Percentiles rank a stretch among this genome's conserved stretches.
phyloP scores from a whole-genome alignment of 1,140 invertebrate species.

The Sinella curviseta region DNA sequence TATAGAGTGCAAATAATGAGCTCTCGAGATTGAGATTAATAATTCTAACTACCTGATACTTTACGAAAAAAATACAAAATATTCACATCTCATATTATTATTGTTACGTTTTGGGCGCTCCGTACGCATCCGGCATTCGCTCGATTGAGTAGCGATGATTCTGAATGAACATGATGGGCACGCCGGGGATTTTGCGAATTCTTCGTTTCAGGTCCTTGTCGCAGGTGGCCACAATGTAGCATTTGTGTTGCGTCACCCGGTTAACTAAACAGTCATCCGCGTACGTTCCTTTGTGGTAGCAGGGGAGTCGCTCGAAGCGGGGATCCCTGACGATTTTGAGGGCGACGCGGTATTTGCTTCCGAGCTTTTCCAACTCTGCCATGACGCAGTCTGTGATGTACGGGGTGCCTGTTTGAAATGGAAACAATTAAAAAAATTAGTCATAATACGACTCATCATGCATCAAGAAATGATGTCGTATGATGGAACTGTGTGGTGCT shows the following conservation, averaged over 20 bases:
- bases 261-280: slow-evolving; percentile 98
- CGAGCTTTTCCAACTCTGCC: slow-evolving; percentile 97
- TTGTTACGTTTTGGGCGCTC: slow-evolving; percentile 65
- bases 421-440: not conserved
- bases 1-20: too few relatives aligned
- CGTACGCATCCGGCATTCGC: slow-evolving; percentile 97
- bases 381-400: slow-evolving; percentile 98
- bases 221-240: slow-evolving; percentile 99
- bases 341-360: slow-evolving; percentile 91
- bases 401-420: slow-evolving; percentile 68
- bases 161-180: slow-evolving; percentile 96
- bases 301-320: slow-evolving; percentile 87
- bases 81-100: not conserved
- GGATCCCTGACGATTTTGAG: slow-evolving; percentile 94
- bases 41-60: not conserved
- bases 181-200: slow-evolving; percentile 96
- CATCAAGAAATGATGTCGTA: not conserved
- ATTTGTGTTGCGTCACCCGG: slow-evolving; percentile 95
- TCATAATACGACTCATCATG: not conserved
- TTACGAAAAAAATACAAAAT: not conserved
- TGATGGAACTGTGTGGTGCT: slow-evolving; percentile 50
- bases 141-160: slow-evolving; percentile 92
- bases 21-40: not conserved
- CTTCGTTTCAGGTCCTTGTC: slow-evolving; percentile 95
- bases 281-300: slow-evolving; percentile 97